Percentiles rank a stretch among this genome's conserved stretches.
phyloP scores from a whole-genome alignment of 2,888 invertebrate species.

The Synanthedon tipuliformis region DNA sequence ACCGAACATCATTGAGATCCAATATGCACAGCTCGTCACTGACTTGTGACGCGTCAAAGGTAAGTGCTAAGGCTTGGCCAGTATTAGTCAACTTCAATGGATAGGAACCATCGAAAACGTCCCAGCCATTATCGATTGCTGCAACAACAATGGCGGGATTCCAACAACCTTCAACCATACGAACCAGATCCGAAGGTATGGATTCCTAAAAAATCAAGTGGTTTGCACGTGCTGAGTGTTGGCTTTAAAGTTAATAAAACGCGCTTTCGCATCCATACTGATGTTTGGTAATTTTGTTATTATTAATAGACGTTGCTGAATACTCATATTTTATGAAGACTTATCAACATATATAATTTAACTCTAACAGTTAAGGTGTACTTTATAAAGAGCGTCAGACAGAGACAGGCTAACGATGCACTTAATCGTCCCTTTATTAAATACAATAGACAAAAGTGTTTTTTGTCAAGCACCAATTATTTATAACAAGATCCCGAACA shows the following conservation, averaged over 20 bases:
- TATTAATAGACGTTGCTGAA: no score
- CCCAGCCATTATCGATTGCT: slow-evolving; percentile 82
- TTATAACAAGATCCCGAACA: no score
- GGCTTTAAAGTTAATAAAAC: neutral
- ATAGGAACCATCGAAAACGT: slow-evolving; percentile 90
- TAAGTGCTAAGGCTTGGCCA: slow-evolving; percentile 76
- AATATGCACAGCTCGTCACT: slow-evolving; percentile 59
- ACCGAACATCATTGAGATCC: slow-evolving; percentile 69
- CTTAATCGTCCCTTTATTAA: no score
- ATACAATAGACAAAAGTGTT: no score
- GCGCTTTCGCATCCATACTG: neutral
- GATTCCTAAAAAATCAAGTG: slow-evolving; percentile 54
- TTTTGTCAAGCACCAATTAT: no score
- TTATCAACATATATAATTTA: no score
- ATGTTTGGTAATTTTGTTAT: neutral
- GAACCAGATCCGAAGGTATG: slow-evolving; percentile 76
- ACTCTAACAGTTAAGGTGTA: no score
- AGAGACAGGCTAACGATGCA: no score
- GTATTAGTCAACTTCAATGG: slow-evolving; percentile 77
- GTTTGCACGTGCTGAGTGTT: neutral
- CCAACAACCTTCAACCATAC: slow-evolving; percentile 83
- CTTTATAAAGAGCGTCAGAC: no score
- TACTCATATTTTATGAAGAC: no score
- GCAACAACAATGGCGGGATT: slow-evolving; percentile 78
- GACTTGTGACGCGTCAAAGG: slow-evolving; percentile 41